Percentiles rank a stretch among this genome's conserved stretches.
Conservation (phyloP, 2,113 vertebrate species). For the Cynoglossus semilaevis region DNA sequence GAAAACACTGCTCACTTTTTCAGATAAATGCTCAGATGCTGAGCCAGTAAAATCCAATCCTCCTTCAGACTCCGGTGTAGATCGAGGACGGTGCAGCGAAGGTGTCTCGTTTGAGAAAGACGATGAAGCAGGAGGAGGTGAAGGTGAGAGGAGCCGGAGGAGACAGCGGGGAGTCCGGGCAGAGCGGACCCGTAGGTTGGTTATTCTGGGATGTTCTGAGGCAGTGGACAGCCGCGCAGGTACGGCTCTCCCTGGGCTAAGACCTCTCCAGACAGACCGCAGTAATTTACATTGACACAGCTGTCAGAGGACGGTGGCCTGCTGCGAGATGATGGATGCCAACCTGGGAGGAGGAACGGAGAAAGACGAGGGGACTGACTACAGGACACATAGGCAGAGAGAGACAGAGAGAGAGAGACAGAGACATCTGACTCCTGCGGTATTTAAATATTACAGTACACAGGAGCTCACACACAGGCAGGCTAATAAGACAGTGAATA, state of each 20-base stretch:
- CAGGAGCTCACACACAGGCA: background rate
- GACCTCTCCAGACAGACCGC: constrained; percentile 72
- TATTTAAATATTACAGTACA: constrained; percentile 22
- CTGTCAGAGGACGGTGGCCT: constrained; percentile 77
- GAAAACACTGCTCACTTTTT: too few species aligned
- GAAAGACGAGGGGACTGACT: constrained; percentile 5
- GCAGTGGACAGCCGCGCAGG: constrained; percentile 65
- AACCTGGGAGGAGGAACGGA: constrained; percentile 67
- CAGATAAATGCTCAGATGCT: too few species aligned
- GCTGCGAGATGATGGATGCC: constrained; percentile 77
- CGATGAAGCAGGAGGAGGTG: background rate
- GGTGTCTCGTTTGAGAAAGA: constrained; percentile 7
- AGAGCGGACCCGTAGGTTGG: constrained; percentile 31
- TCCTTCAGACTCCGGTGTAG: constrained; percentile 12
- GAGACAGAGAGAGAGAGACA: background rate
- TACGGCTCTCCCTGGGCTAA: constrained; percentile 61
- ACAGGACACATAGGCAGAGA: constrained; percentile 3
- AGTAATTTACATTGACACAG: constrained; percentile 84
- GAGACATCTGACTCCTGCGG: constrained; percentile 9
- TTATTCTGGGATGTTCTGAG: constrained; percentile 66
- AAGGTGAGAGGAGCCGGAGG: background rate
- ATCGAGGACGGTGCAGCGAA: constrained; percentile 8
- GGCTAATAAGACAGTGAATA: constrained; percentile 15
- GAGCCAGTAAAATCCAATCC: constrained; percentile 40
- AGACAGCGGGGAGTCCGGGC: constrained; percentile 18